Base-by-base conservation (phyloP, 2,888 invertebrate genomes). In the Macrophya annulata region DNA sequence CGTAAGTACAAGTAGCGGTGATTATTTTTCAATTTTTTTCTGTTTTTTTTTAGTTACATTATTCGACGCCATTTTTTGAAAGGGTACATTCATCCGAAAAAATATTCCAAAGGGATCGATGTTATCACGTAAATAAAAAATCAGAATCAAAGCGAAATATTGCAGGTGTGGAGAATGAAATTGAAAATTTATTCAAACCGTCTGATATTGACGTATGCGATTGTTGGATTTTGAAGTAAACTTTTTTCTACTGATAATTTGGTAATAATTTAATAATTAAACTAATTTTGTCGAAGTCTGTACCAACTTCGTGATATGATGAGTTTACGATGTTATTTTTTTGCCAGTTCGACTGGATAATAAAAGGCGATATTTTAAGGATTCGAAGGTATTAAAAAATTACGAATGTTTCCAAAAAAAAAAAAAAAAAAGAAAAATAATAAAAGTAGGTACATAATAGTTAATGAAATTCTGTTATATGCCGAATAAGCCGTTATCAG, bases 241-340 rank as follows among this genome's bases (percentile, higher is more conserved):
- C 3, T 59, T 48, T 10, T 62, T 59, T 1, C 21, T 17, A 8
- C 1, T 37, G 1, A 8, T 15, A 68, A 68, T 31, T 68, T 45
- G 1, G 10, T 21, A n/a, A 45, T 5, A 5, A 65, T 21, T 5
- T 40, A 40, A 71, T 6, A n/a, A 71, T 25, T 12, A 2, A 45
- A 45, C 21, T 62, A 74, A 71, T 71, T 74, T 74, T 74, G 45
- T 15, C 74, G 4, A 17, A 45, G 45, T 43, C 74, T 74, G 74
- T 74, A 74, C 74, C 10, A 3, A 9, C 9, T n/a, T 17, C 0
- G 12, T 10, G 10, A 72, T 0, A 4, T 10, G 10, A 72, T 74
- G 9, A 17, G 45, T 74, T 45, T 74, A 43, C 25, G 43, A 74
- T 74, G 21, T 43, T n/a, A n/a, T n/a, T n/a, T 45, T 74, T 74